Evolutionary conservation across 2,888 invertebrate genomes (phyloP), one percentile per base, ranked within the genome.

Genomic region (Dolomedes plantarius): DNA sequence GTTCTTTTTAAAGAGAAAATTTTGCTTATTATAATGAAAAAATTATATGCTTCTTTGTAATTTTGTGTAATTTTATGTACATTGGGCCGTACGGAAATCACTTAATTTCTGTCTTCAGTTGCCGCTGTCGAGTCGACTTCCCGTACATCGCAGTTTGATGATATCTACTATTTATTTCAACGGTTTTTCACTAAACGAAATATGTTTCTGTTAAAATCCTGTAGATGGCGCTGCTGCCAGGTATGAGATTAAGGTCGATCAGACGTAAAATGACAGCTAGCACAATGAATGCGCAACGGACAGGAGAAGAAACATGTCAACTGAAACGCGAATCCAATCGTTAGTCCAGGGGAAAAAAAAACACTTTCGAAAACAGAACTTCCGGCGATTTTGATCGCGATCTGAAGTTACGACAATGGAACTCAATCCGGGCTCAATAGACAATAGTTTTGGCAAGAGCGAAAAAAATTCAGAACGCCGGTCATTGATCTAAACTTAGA

Each of bases 401-500:
- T 50, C 28, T 50, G 32, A 16, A 13, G 77, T 56, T 50, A 56
- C 68, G 27, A 78, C 77, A 78, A 78, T 77, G 68, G 77, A 69
- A 78, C 77, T 68, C 69, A 32, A 62, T 78, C 56, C 5, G 62
- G 11, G 11, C 68, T 16, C 36, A 68, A 68, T 39, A 23, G 23
- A 78, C 77, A 78, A 78, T 78, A 46, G 77, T 46, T 16, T 16
- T 7, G n/a, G 16, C 46, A 46, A 46, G 11, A 6, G 16, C 5
- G 16, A 16, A 9, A 6, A 41, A 69, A 29, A 77, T 50, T 16
- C 31, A 46, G 39, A 67, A 31, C 62, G 39, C 5, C 69, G 69
- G 77, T 69, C 77, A 69, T 69, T 78, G 69, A 56, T 78, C 77
- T 56, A 78, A 69, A 69, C 39, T 28, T 78, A 69, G 69, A 78